A percentile compares a stretch with the other conserved stretches of the same genome.
These are phyloP conservation scores for Cephus pygmeus DNA, from an alignment of 2,888 invertebrate genomes.

Conservation along the genomic window DNA sequence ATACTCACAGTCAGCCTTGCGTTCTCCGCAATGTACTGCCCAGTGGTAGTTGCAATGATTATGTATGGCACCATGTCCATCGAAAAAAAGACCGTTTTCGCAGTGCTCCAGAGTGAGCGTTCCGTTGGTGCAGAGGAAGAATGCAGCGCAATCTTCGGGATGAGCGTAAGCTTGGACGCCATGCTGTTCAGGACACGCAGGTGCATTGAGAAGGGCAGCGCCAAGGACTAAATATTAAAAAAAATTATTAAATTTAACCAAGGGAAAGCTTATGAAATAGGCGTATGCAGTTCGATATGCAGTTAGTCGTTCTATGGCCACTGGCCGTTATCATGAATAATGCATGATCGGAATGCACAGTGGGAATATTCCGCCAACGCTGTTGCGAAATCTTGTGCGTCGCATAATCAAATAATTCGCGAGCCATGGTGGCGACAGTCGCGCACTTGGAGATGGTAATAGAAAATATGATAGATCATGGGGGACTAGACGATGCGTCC, in stretches of 20 bases:
- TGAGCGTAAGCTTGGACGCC: constrained; percentile 88
- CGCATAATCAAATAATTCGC: not conserved
- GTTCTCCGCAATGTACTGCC: constrained; percentile 87
- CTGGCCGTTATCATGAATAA: not conserved
- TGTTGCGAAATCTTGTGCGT: not conserved
- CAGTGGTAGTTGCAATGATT: constrained; percentile 95
- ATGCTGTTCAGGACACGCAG: constrained; percentile 83
- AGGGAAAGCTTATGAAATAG: not conserved
- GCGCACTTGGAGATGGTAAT: not conserved
- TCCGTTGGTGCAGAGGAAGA: constrained; percentile 92
- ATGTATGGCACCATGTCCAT: constrained; percentile 89
- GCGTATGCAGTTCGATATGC: not conserved
- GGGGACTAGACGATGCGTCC: constrained; percentile 4
- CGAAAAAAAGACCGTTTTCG: constrained; percentile 91
- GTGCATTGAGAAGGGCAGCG: constrained; percentile 74
- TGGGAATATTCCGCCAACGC: not conserved
- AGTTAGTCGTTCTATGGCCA: not conserved
- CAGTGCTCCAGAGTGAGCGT: constrained; percentile 90
- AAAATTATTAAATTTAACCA: not conserved
- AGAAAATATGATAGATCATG: not conserved
- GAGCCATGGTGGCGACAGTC: not conserved
- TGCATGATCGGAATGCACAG: not conserved
- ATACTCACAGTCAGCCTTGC: constrained; percentile 82
- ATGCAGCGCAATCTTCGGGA: constrained; percentile 87
- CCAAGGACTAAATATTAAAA: constrained; percentile 69